These are phyloP conservation scores for Raphicerus campestris DNA, from an alignment of 2,113 vertebrate genomes.

Conservation along the genomic window DNA sequence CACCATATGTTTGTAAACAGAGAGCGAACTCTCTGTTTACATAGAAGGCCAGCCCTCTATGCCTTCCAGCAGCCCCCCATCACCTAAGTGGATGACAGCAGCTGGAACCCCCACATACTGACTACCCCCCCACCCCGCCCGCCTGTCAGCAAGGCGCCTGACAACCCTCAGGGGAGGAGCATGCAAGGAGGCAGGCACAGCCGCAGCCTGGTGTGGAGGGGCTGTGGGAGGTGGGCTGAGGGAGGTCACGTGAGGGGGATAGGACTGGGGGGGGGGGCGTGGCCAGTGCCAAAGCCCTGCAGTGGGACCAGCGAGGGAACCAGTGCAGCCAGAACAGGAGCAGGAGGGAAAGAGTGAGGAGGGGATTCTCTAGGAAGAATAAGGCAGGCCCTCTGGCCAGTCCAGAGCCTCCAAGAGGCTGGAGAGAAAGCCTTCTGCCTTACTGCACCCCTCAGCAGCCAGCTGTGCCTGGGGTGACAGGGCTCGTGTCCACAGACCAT, in stretches of 20 bases:
- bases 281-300: not conserved
- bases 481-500: not conserved
- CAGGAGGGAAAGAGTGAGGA: not conserved
- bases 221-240: not conserved
- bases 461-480: not conserved
- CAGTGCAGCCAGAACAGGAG: too few relatives aligned
- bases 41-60: not conserved
- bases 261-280: too few relatives aligned
- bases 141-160: not conserved
- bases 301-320: not conserved
- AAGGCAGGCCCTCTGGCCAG: not conserved
- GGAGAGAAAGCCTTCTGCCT: not conserved
- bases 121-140: not conserved
- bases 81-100: not conserved
- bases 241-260: not conserved
- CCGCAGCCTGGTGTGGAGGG: not conserved
- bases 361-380: not conserved
- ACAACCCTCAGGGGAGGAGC: not conserved
- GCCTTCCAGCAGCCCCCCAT: not conserved
- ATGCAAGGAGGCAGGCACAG: rapidly evolving
- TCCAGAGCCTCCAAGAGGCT: not conserved
- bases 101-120: not conserved
- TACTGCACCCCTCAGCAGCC: not conserved
- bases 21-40: too few relatives aligned
- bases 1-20: not conserved